Base-by-base conservation (phyloP, 92 coral and sea anemone species). In the Parazoanthus atlanticus region DNA sequence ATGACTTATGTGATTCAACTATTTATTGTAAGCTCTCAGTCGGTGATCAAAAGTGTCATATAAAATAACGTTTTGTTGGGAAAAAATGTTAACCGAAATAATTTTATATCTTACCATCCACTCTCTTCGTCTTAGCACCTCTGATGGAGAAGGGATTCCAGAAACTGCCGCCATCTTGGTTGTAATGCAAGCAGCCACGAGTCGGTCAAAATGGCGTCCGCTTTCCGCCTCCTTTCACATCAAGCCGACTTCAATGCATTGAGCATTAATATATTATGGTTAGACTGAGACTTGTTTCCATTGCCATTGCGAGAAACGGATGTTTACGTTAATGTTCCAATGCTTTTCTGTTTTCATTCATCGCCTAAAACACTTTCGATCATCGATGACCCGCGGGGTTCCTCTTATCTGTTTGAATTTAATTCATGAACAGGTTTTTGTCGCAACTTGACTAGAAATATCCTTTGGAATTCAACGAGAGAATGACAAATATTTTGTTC, bases 281-380 rank as follows among this genome's bases (percentile, higher is more conserved):
- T 31, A 32, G 77, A 73, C 21, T 52, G 58, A 30, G 11, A 71
- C 32, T 17, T 71, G 38, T 71, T 71, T 29, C 38, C 38, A 5
- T 36, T 36, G 38, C 17, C 41, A 73, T 17, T n/a, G 43, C 29
- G 77, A 0, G 38, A 73, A 31, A 32, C 21, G 77, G 77, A 30
- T 73, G 77, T 73, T 73, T 73, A 32, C 43, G 41, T 73, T 73
- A 73, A 73, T 73, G 77, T 73, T 73, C 77, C 77, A 73, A 73
- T 73, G 38, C 2, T 25, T 31, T 73, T 73, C 17, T 30, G 43
- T 73, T 73, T 73, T 29, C 77, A 73, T 73, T 73, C 38, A 33
- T 17, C 38, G 58, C 58, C 58, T 32, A 31, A 73, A 28, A 33
- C 21, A 73, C 2, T 12, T 73, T 29, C 41, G 33, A 31, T 32